Base-by-base conservation (phyloP, 2,888 invertebrate genomes). In the Nemotelus pantherinus region DNA sequence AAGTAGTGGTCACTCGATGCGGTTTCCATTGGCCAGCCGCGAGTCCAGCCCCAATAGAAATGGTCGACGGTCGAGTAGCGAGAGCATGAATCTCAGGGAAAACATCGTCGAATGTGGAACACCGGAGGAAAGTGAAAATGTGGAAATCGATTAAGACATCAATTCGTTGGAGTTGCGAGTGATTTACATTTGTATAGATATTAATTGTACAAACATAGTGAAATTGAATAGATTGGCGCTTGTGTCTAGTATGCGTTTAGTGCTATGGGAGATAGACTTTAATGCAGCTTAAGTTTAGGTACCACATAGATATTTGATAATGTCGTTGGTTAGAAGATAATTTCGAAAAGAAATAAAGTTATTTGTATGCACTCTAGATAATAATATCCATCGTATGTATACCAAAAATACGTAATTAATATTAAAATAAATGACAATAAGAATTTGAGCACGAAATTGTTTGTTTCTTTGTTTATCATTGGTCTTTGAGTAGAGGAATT, bases 61-160 rank as follows among this genome's bases (percentile, higher is more conserved):
- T 67, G 63, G 72, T 50, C 76, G 65, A 9, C 76, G 55, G 4
- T 10, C 71, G 58, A 72, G 71, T 43, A 60, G 60, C 43, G 74
- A 60, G 47, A 39, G 41, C 2, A 63, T 48, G 41, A 57, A 58
- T 5, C 63, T 63, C 9, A 45, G 74, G 41, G 76, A 76, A 25
- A 48, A 50, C 64, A 78, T 67, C 7, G 77, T 77, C 63, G 82
- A 81, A 76, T 80, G 81, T 43, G 10, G 53, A 79, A 80, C 80
- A 58, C 79, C 81, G 55, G 84, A 85, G 64, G 87, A 87, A 57
- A 82, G 81, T 80, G 88, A 87, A 82, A 87, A 87, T 83, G 87
- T 87, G 57, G 88, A 87, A 83, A 87, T 87, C 77, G 87, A 87
- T 82, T 87, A 81, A 82, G 77, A 47, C 25, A n/a, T 5, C 41